Conservation (phyloP, 2,888 invertebrate species). For the Lasioglossum malachurum region DNA sequence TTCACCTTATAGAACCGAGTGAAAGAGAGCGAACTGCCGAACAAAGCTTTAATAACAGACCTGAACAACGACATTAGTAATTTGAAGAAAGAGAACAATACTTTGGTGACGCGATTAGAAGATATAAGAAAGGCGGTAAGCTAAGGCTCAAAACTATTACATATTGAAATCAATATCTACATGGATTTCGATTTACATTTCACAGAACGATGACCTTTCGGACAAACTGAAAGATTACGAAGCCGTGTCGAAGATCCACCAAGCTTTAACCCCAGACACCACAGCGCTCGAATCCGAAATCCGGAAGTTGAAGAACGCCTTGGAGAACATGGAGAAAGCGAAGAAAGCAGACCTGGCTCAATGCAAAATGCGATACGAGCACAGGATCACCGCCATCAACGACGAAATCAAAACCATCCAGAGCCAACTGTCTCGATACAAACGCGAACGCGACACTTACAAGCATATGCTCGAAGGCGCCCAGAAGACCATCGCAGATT, state of each 20-base stretch:
- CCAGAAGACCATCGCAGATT: conserved; percentile 92
- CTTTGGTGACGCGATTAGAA: conserved; percentile 90
- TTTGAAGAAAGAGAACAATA: conserved; percentile 89
- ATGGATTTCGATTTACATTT: conserved; percentile 29
- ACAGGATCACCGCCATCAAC: conserved; percentile 92
- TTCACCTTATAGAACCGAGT: conserved; percentile 73
- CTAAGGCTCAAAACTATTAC: background rate
- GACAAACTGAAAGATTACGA: conserved; percentile 94
- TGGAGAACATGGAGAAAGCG: conserved; percentile 89
- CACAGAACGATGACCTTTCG: conserved; percentile 91
- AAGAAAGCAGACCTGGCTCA: conserved; percentile 92
- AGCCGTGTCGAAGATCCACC: conserved; percentile 93
- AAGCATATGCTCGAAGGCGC: conserved; percentile 96
- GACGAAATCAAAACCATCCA: conserved; percentile 94
- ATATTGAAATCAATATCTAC: background rate
- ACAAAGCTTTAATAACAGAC: conserved; percentile 90
- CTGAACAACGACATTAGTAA: conserved; percentile 91
- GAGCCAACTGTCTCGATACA: conserved; percentile 91
- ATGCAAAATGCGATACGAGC: conserved; percentile 93
- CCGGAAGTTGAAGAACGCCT: conserved; percentile 88
- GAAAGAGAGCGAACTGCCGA: conserved; percentile 74
- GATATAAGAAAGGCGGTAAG: conserved; percentile 88
- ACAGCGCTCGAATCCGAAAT: conserved; percentile 92
- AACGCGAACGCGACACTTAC: conserved; percentile 94
- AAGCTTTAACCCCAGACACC: conserved; percentile 91